Base-by-base conservation (phyloP, 2,797 vertebrate species). In the Lacerta agilis region DNA sequence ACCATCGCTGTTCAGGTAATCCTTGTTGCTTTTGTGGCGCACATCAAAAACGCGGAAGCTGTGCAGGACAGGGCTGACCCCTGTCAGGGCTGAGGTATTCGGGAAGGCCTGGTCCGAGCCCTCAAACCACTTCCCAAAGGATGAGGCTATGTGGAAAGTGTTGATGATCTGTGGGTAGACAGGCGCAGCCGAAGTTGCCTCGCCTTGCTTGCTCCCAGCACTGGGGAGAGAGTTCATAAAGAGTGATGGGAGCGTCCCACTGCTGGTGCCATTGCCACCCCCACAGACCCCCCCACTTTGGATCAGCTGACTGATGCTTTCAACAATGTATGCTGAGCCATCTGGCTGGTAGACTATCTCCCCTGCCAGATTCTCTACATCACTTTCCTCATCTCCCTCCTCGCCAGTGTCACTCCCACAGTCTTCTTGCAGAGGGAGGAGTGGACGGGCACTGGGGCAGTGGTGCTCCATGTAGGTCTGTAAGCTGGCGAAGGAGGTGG, bases 71-170 rank as follows among this genome's bases (percentile, higher is more conserved):
- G 99, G 99, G 97, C 99, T 99, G 96, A 99, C 97, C 96, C 99
- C 99, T 97, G 98, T 94, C 97, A 99, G 97, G 97, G 98, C 97
- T 98, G 99, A 99, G 99, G 99, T 99, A 99, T 99, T 98, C 98
- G 98, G 98, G 98, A 99, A 99, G 96, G 98, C 97, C 98, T 98
- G 98, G 97, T 99, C 98, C 97, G 98, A 97, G 96, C 98, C 97
- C 95, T 98, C 98, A 97, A 99, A 99, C 99, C 99, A 99, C 96
- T 99, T 99, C 97, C 99, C 98, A 92, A 99, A 99, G 97, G 99
- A 99, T 93, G 99, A 99, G 97, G 99, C 99, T 99, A 99, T 99
- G 98, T 99, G 99, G 97, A 99, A 99, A 96, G 99, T 99, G 97
- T 99, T 99, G 97, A 99, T 99, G 98, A 99, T 99, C 97, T 99